phyloP scores from a whole-genome alignment of 92 coral and sea anemone species.

The Chrysogorgia sp. region DNA sequence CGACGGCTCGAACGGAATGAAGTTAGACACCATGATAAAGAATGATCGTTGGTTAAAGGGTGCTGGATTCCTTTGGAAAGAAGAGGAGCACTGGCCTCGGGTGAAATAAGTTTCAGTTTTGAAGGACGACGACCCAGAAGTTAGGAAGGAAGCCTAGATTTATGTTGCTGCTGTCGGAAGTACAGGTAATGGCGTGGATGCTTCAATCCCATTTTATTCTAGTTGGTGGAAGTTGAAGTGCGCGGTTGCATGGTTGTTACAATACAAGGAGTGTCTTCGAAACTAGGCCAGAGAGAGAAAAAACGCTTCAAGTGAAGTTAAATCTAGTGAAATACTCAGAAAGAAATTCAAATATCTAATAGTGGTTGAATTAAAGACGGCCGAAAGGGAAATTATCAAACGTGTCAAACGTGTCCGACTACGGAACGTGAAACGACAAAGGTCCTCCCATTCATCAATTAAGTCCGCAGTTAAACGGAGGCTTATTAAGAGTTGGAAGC shows the following conservation, averaged over 20 bases:
- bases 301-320: too few species aligned
- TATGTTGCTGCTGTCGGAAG: conserved; percentile 30
- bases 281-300: not conserved
- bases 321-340: too few species aligned
- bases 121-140: too few species aligned
- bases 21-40: too few species aligned
- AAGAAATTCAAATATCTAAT: not conserved
- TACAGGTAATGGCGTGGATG: conserved; percentile 37
- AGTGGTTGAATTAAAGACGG: not conserved
- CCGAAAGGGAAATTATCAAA: not conserved
- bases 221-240: not conserved
- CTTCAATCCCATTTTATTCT: not conserved
- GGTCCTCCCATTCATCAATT: not conserved
- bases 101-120: conserved; percentile 20
- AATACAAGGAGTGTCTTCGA: not conserved
- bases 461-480: not conserved
- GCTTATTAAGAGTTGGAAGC: too few species aligned
- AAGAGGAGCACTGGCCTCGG: conserved; percentile 51
- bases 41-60: too few species aligned
- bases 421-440: not conserved
- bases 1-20: too few species aligned
- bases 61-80: conserved; percentile 55
- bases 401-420: not conserved
- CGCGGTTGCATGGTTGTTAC: not conserved
- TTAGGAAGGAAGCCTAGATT: conserved; percentile 54